A percentile compares a stretch with the other conserved stretches of the same genome.
Conservation (phyloP, 2,888 invertebrate species). For the Meiosimyza platycephala region DNA sequence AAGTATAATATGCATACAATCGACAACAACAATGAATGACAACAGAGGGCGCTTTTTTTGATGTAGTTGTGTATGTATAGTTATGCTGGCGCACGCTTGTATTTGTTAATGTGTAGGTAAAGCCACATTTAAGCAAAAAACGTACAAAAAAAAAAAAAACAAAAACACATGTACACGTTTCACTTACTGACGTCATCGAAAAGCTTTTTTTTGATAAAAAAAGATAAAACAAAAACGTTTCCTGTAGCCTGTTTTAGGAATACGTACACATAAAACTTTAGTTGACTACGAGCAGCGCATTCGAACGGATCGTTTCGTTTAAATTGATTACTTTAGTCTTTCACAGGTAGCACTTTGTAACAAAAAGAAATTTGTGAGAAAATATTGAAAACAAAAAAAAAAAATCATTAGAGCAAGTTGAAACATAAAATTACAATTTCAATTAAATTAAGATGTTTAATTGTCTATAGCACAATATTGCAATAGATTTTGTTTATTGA, state of each 20-base stretch:
- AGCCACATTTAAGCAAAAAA: constrained; percentile 28
- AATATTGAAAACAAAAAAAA: too few relatives aligned
- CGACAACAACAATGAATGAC: not conserved
- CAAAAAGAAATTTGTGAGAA: too few relatives aligned
- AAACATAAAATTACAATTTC: too few relatives aligned
- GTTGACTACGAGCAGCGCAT: constrained; percentile 28
- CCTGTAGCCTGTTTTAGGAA: too few relatives aligned
- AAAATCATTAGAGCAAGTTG: too few relatives aligned
- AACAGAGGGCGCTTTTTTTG: not conserved
- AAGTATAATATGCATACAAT: not conserved
- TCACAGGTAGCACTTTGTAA: too few relatives aligned
- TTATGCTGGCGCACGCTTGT: not conserved
- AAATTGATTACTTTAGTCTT: too few relatives aligned
- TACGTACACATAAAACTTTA: not conserved
- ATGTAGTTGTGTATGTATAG: constrained; percentile 14
- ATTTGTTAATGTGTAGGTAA: constrained; percentile 27
- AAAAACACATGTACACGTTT: not conserved
- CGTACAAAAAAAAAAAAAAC: too few relatives aligned
- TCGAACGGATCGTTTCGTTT: constrained; percentile 17
- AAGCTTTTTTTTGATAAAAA: constrained; percentile 48
- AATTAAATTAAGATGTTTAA: too few relatives aligned
- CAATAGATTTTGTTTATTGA: too few relatives aligned
- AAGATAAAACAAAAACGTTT: too few relatives aligned
- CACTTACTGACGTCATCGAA: constrained; percentile 59
- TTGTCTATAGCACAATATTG: too few relatives aligned